Percentiles rank a stretch among this genome's conserved stretches.
Conservation (phyloP, 2,113 vertebrate genomes). For the Acrocephalus arundinaceus region DNA sequence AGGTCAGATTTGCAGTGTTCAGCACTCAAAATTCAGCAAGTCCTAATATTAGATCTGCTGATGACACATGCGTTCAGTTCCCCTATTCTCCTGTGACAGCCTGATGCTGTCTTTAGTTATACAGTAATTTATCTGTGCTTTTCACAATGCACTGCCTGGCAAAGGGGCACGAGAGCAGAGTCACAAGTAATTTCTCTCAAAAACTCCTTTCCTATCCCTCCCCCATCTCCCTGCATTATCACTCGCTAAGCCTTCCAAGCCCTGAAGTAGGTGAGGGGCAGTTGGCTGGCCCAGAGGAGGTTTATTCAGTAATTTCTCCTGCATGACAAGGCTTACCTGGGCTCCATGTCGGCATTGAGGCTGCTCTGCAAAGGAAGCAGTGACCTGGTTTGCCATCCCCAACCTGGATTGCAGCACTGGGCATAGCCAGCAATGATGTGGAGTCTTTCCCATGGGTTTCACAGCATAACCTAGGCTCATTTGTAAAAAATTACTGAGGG, state of each 20-base stretch:
- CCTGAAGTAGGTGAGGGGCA: background rate
- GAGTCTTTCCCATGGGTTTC: background rate
- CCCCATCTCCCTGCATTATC: background rate
- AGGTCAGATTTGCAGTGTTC: background rate
- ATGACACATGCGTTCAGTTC: background rate
- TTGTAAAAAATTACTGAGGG: background rate
- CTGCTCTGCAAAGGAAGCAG: fast-evolving
- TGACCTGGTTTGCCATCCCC: background rate
- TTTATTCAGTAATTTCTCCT: background rate
- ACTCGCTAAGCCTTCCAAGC: background rate
- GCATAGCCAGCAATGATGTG: fast-evolving
- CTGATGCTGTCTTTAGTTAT: background rate
- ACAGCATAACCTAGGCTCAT: background rate
- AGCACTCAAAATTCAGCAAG: background rate
- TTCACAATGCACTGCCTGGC: background rate
- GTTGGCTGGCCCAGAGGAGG: background rate
- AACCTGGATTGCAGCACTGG: background rate
- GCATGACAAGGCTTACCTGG: background rate
- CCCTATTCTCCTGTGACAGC: background rate
- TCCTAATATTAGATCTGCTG: background rate
- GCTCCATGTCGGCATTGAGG: background rate
- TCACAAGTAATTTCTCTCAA: background rate
- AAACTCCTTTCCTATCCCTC: background rate
- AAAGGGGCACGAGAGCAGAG: background rate
- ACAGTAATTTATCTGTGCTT: background rate